Base-by-base conservation (phyloP, 2,113 vertebrate species). In the Leptobrachium ailaonicum region DNA sequence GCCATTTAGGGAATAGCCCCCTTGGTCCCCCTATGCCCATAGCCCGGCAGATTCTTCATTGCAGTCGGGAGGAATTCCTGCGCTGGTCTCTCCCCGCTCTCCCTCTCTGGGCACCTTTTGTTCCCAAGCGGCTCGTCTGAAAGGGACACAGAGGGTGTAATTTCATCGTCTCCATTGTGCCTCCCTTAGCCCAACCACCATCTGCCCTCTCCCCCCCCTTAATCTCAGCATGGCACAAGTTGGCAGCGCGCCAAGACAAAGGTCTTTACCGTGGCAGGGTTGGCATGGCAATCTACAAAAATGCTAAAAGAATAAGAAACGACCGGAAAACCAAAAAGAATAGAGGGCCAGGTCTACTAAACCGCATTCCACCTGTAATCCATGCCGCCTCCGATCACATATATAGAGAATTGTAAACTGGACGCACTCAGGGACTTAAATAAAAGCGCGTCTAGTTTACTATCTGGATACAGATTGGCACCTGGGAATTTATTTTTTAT, bases 161-260 rank as follows among this genome's bases (percentile, higher is more conserved):
- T 74, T 68, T 74, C 64, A 80, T 8, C 71, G n/a, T 14, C 54
- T 53, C 71, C 43, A 56, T 74, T 73, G 63, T 73, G 45, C 62
- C n/a, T 10, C 77, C 64, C 56, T 20, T 50, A 50, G 4, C 47
- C 66, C 53, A 68, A 74, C 64, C 42, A 42, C 12, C 71, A 56
- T 66, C 78, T 80, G 78, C 60, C 44, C 13, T 14, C 69, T 20
- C 44, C 44, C 44, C 69, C 73, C 9, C 73, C 63, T 66, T n/a
- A 40, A 75, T 40, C 71, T 40, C 47, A 68, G 63, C 64, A 53
- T 80, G 71, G 78, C 78, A 80, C 64, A 45, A 42, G 32, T 41
- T 74, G 78, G 78, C 78, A 74, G 67, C 71, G 78, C 78, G 68
- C 62, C 62, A 70, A 50, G 73, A 50, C 70, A 79, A 63, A 14